Conservation (phyloP, 2,113 vertebrate genomes). For the Coreoperca whiteheadi region DNA sequence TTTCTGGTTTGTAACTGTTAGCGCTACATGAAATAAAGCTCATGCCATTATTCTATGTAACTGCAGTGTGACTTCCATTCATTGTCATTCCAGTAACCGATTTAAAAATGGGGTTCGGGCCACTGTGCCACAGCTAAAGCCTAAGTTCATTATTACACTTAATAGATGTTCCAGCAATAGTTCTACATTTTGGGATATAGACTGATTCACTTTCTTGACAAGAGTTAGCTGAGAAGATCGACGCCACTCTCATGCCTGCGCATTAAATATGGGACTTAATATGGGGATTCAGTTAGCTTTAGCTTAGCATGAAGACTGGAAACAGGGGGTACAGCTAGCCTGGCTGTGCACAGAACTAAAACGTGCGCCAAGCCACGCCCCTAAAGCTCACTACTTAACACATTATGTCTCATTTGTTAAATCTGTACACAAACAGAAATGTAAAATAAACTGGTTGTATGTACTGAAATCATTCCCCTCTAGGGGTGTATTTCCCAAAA, state of each 20-base stretch:
- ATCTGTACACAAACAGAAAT: neutral
- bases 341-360: neutral
- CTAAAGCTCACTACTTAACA: neutral
- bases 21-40: constrained; percentile 35
- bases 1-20: constrained; percentile 18
- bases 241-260: neutral
- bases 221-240: neutral
- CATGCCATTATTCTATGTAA: neutral
- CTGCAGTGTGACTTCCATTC: neutral
- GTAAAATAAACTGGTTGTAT: neutral
- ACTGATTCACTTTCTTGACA: neutral
- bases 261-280: neutral
- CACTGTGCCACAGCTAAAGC: neutral
- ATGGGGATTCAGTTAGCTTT: neutral
- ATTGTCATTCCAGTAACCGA: neutral
- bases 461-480: neutral
- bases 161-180: neutral
- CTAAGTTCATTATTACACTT: neutral
- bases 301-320: neutral
- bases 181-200: neutral
- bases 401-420: neutral
- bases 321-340: neutral
- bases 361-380: no score
- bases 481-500: neutral
- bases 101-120: neutral